Evolutionary conservation across 2,113 vertebrate genomes (phyloP), one percentile per base, ranked within the genome.

Genomic region (Calyptomena viridis): DNA sequence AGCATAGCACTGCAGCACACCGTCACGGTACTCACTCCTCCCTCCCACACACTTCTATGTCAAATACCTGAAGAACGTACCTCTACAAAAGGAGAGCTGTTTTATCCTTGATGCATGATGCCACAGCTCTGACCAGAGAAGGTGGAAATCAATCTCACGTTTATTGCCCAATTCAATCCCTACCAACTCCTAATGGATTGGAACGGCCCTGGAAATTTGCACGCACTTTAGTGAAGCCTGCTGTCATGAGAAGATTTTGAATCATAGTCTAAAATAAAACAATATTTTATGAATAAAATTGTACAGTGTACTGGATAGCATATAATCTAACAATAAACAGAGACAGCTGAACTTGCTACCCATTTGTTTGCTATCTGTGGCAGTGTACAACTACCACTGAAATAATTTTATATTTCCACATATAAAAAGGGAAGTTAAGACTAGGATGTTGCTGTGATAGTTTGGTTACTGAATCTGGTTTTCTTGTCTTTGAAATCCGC

Each of bases 341-440:
- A 40, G 37, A 73, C 50, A 89, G 55, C 14, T 67, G 23, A 83
- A 76, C 39, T 77, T 30, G 68, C 59, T 77, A 69, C 33, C 50
- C 59, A 46, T 56, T 50, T 58, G 75, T 85, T 74, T 74, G 46
- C 40, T 74, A 31, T 25, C n/a, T 50, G 53, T 59, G 44, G n/a
- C 33, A 40, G 28, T 17, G 10, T 46, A 64, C 40, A 56, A 42
- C 16, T 47, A 35, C 15, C 37, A 27, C 22, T 55, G 52, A 88
- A 85, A 84, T 60, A 63, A 77, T 47, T 9, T 30, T 37, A 3
- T 74, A 93, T 84, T 94, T 90, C 50, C 63, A 60, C 44, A 83
- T 88, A 93, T 80, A 95, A 84, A 92, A 94, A 67, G 16, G 49
- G 56, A 91, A 90, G 12, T 73, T 90, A 59, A 89, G 58, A 80